Percentiles rank a stretch among this genome's conserved stretches.
phyloP scores from a whole-genome alignment of 1,140 invertebrate genomes.

The Paraescarpia echinospica region DNA sequence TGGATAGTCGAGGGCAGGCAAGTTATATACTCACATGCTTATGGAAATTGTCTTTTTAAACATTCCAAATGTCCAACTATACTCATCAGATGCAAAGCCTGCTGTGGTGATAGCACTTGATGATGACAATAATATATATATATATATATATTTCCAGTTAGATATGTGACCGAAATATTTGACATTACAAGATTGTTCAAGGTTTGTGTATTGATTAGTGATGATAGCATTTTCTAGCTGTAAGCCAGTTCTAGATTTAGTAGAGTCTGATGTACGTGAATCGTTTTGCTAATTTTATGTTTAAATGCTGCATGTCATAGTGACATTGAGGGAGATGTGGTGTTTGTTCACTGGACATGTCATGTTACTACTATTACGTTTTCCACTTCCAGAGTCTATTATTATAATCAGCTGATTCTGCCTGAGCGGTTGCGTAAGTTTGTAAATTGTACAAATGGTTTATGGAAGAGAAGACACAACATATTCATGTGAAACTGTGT shows the following conservation, averaged over 20 bases:
- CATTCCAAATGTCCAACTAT: not conserved
- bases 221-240: not conserved
- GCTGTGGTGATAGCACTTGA: no score
- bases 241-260: not conserved
- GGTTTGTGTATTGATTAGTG: not conserved
- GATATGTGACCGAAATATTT: not conserved
- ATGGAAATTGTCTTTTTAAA: not conserved
- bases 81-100: not conserved
- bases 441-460: not conserved
- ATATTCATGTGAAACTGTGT: not conserved
- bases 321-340: not conserved
- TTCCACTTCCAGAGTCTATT: not conserved
- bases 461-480: not conserved
- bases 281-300: not conserved
- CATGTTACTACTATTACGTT: not conserved
- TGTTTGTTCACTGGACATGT: not conserved
- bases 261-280: not conserved
- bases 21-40: not conserved
- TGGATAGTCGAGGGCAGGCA: not conserved
- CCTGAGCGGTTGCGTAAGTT: not conserved
- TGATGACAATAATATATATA: no score
- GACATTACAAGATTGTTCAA: not conserved
- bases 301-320: not conserved
- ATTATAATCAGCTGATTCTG: constrained; percentile 1
- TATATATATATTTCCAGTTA: no score